Evolutionary conservation across 2,888 invertebrate genomes (phyloP).

Genomic region (Aplocera efformata): DNA sequence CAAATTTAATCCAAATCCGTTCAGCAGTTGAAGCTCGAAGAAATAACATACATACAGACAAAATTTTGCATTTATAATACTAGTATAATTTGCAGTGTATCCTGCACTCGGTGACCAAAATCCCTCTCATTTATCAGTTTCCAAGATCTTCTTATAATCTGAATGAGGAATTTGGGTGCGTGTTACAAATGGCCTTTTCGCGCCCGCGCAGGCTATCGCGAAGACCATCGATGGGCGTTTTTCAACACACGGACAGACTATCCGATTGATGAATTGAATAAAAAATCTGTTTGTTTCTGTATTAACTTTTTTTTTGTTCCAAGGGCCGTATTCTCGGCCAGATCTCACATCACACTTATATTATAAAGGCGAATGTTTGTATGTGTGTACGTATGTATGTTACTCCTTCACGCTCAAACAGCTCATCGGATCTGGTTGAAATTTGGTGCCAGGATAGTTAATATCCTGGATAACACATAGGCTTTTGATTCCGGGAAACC

Average conservation of each 20-base stretch:
- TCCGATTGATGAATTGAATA: conserved; percentile 44
- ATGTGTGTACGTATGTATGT: too few species aligned
- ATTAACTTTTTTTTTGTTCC: conserved; percentile 2
- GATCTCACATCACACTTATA: conserved; percentile 25
- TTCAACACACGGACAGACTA: conserved; percentile 43
- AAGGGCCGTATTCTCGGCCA: too few species aligned
- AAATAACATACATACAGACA: too few species aligned
- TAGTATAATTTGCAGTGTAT: conserved; percentile 30
- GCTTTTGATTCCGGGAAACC: too few species aligned
- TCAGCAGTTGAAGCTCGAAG: too few species aligned
- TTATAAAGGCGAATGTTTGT: too few species aligned
- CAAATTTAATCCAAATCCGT: too few species aligned
- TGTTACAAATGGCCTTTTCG: conserved; percentile 63
- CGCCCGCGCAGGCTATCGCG: conserved; percentile 55
- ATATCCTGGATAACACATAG: too few species aligned
- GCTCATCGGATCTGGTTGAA: too few species aligned
- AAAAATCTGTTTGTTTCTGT: conserved; percentile 14
- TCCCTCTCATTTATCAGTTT: conserved; percentile 49
- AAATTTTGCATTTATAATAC: too few species aligned
- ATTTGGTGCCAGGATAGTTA: too few species aligned
- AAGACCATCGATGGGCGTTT: conserved; percentile 46
- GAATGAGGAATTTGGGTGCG: neutral
- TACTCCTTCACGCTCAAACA: too few species aligned
- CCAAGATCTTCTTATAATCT: conserved; percentile 49
- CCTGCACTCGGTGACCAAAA: conserved; percentile 32